Evolutionary conservation across 1,140 invertebrate genomes (phyloP).

Genomic region (Temnothorax nylanderi): DNA sequence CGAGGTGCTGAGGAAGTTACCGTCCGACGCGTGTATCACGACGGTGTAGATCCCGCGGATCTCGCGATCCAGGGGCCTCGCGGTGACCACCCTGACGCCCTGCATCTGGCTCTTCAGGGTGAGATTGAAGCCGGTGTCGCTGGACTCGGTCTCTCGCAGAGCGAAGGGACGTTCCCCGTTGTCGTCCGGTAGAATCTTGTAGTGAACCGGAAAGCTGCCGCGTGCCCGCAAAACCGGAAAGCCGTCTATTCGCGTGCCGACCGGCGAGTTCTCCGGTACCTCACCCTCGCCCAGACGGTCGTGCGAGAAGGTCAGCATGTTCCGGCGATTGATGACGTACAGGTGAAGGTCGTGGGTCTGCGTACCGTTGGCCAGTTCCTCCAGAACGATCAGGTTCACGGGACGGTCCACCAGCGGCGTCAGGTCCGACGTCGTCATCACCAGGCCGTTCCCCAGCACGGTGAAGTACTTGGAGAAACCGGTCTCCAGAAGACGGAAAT

Average conservation of each 20-base stretch:
- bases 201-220: slow-evolving; percentile 88
- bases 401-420: slow-evolving; percentile 92
- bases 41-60: slow-evolving; percentile 89
- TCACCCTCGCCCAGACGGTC: slow-evolving; percentile 88
- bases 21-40: slow-evolving; percentile 91
- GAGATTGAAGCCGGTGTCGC: slow-evolving; percentile 86
- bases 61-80: slow-evolving; percentile 91
- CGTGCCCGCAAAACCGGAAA: slow-evolving; percentile 89
- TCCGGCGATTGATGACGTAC: slow-evolving; percentile 92
- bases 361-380: slow-evolving; percentile 92
- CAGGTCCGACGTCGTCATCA: slow-evolving; percentile 95
- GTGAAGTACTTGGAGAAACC: slow-evolving; percentile 94
- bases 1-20: slow-evolving; percentile 90
- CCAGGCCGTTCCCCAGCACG: slow-evolving; percentile 93
- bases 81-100: slow-evolving; percentile 90
- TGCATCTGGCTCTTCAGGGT: slow-evolving; percentile 87
- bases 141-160: slow-evolving; percentile 87
- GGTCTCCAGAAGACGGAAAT: slow-evolving; percentile 90
- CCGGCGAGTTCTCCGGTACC: slow-evolving; percentile 91
- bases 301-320: slow-evolving; percentile 92
- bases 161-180: slow-evolving; percentile 90
- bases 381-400: slow-evolving; percentile 92
- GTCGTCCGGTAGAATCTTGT: slow-evolving; percentile 90
- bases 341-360: slow-evolving; percentile 92
- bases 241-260: slow-evolving; percentile 89